Evolutionary conservation across 1,140 invertebrate species (phyloP).

Genomic region (Drosophila tropicalis): DNA sequence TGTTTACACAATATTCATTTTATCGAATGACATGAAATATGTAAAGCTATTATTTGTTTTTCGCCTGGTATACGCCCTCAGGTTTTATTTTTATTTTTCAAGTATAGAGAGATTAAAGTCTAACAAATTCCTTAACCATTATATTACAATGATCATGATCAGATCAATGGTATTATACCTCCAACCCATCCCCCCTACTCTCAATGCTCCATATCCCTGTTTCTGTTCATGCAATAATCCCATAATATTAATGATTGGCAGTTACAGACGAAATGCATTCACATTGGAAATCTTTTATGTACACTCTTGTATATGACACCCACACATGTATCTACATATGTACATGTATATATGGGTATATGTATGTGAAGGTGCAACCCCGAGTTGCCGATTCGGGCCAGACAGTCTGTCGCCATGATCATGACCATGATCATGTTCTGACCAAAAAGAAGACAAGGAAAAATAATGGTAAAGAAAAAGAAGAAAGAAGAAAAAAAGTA

Average conservation of each 20-base stretch:
- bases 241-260: slow-evolving; percentile 63
- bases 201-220: neutral
- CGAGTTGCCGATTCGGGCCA: slow-evolving; percentile 52
- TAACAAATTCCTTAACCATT: slow-evolving; percentile 12
- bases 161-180: slow-evolving; percentile 30
- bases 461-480: slow-evolving; percentile 20
- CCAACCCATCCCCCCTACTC: neutral
- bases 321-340: slow-evolving; percentile 12
- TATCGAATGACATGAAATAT: neutral
- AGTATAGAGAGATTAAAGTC: neutral
- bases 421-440: slow-evolving; percentile 16
- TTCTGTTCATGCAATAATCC: slow-evolving; percentile 52
- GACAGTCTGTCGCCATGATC: slow-evolving; percentile 73
- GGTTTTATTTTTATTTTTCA: neutral
- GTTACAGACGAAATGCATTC: slow-evolving; percentile 36
- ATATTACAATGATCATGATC: slow-evolving; percentile 12
- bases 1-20: no score
- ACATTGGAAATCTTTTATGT: slow-evolving; percentile 17
- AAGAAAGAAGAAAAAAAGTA: slow-evolving; percentile 51
- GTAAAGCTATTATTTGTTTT: neutral
- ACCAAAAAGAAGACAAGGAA: slow-evolving; percentile 12
- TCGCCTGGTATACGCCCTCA: neutral
- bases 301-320: slow-evolving; percentile 29
- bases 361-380: slow-evolving; percentile 34
- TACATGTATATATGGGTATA: slow-evolving; percentile 19